Evolutionary conservation across 2,888 invertebrate species (phyloP).

Genomic region (Geophilus truncorum): DNA sequence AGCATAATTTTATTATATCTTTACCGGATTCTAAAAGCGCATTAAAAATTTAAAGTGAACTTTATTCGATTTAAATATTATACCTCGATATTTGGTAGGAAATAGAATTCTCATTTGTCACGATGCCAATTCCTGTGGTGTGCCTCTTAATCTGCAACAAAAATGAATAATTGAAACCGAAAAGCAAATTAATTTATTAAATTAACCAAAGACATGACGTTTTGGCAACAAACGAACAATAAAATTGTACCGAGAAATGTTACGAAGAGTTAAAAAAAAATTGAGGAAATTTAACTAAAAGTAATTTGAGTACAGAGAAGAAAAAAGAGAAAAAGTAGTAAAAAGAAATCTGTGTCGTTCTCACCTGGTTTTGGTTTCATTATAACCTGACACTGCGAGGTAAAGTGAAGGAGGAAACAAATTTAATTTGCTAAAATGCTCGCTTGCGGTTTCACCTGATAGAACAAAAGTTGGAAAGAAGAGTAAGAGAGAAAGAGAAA

Average conservation of each 20-base stretch:
- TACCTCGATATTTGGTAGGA: too few relatives aligned
- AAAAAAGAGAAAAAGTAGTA: background rate
- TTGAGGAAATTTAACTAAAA: too few relatives aligned
- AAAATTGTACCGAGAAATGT: background rate
- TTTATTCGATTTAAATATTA: too few relatives aligned
- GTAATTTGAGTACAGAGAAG: background rate
- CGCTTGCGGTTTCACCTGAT: background rate
- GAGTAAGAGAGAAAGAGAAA: too few relatives aligned
- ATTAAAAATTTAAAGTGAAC: too few relatives aligned
- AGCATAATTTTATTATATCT: too few relatives aligned
- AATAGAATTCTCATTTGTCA: background rate
- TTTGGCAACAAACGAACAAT: background rate
- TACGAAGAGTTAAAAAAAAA: too few relatives aligned
- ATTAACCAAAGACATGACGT: background rate
- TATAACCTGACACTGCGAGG: background rate
- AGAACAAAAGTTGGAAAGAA: background rate
- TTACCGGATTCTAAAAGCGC: too few relatives aligned
- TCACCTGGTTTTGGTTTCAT: background rate
- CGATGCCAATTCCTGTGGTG: background rate
- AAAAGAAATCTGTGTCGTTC: background rate
- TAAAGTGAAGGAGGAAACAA: background rate
- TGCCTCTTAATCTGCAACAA: background rate
- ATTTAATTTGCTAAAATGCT: constrained; percentile 4
- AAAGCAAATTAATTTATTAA: background rate
- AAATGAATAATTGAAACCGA: background rate